These are phyloP conservation scores for Bactericera cockerelli DNA, from an alignment of 1,140 invertebrate genomes.

Conservation along the genomic window DNA sequence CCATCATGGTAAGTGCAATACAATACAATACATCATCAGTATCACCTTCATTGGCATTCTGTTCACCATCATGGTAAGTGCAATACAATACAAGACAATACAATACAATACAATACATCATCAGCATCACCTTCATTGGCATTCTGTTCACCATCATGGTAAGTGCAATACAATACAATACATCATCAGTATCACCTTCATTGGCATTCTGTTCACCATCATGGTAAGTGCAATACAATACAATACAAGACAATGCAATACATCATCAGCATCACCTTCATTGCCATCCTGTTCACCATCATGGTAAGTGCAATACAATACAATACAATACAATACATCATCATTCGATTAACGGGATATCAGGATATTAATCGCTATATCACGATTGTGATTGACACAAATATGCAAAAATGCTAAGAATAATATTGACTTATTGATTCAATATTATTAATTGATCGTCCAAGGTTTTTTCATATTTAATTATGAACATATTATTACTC, in stretches of 20 bases:
- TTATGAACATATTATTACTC: too few relatives aligned
- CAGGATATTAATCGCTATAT: too few relatives aligned
- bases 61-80: slow-evolving; percentile 53
- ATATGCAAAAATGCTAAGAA: too few relatives aligned
- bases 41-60: slow-evolving; percentile 57
- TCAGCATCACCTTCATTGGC: slow-evolving; percentile 52
- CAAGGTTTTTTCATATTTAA: too few relatives aligned
- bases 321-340: not conserved
- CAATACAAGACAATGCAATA: too few relatives aligned
- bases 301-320: slow-evolving; percentile 38
- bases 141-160: slow-evolving; percentile 61
- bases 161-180: too few relatives aligned
- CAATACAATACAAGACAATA: not conserved
- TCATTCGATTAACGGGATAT: slow-evolving; percentile 1
- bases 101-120: slow-evolving; percentile 37
- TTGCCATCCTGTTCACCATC: slow-evolving; percentile 59
- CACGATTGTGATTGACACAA: too few relatives aligned
- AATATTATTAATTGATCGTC: too few relatives aligned
- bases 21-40: slow-evolving; percentile 34
- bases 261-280: slow-evolving; percentile 50
- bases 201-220: slow-evolving; percentile 58
- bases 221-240: slow-evolving; percentile 53
- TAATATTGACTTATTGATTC: too few relatives aligned
- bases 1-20: slow-evolving; percentile 43
- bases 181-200: slow-evolving; percentile 50